A percentile compares a stretch with the other conserved stretches of the same genome.
These are phyloP conservation scores for Diplodus sargus DNA, from an alignment of 2,797 vertebrate species.

Conservation along the genomic window DNA sequence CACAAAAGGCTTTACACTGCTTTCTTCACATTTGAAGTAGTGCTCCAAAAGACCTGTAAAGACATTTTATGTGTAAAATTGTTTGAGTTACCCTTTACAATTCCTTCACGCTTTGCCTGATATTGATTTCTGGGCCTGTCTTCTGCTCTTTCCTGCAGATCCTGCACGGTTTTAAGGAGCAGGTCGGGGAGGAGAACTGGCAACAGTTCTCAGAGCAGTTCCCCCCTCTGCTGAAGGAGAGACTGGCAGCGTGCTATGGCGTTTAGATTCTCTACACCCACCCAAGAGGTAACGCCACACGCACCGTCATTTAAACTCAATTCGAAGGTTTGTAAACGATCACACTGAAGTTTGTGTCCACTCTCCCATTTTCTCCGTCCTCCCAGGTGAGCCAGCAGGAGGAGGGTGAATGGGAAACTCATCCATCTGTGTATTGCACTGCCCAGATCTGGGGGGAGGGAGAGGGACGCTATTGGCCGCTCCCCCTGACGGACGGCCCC, in stretches of 20 bases:
- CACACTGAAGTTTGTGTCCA: background rate
- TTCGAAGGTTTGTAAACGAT: background rate
- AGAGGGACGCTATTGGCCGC: slow-evolving; percentile 86
- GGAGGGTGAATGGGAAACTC: slow-evolving; percentile 90
- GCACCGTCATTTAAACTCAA: background rate
- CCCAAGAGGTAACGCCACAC: slow-evolving; percentile 77
- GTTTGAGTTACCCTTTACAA: background rate
- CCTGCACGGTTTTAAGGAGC: slow-evolving; percentile 95
- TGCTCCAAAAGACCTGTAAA: too few relatives aligned
- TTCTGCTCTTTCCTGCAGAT: slow-evolving; percentile 79
- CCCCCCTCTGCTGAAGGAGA: slow-evolving; percentile 94
- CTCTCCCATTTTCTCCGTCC: slow-evolving; percentile 2
- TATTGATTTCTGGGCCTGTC: background rate
- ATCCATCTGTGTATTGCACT: slow-evolving; percentile 93
- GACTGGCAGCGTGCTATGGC: slow-evolving; percentile 94
- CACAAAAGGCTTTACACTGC: too few relatives aligned
- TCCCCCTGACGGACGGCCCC: slow-evolving; percentile 88
- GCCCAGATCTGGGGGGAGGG: slow-evolving; percentile 93
- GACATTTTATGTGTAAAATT: too few relatives aligned
- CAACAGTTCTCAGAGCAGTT: slow-evolving; percentile 97
- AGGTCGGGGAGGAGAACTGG: slow-evolving; percentile 97
- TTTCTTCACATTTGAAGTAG: too few relatives aligned
- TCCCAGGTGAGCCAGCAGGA: slow-evolving; percentile 89
- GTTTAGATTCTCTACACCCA: slow-evolving; percentile 86
- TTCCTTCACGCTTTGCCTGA: background rate